Conservation (phyloP, 2,888 invertebrate genomes). For the Patella caerulea region DNA sequence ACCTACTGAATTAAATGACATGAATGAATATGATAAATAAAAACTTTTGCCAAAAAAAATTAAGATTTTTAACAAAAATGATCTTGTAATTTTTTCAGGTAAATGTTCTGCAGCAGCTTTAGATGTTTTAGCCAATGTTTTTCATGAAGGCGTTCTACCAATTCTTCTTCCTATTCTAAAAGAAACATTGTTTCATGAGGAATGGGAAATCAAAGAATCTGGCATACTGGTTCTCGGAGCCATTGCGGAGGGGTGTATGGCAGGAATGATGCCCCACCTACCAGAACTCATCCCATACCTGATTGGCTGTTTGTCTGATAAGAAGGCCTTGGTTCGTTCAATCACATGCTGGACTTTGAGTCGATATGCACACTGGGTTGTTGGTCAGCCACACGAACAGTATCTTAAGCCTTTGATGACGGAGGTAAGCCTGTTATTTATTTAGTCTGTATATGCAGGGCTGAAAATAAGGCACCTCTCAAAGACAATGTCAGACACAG, state of each 20-base stretch:
- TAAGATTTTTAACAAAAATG: too few species aligned
- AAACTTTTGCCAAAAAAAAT: too few species aligned
- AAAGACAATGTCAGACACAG: too few species aligned
- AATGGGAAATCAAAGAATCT: slow-evolving; percentile 97
- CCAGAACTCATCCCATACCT: slow-evolving; percentile 96
- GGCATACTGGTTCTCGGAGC: slow-evolving; percentile 95
- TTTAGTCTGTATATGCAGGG: background rate
- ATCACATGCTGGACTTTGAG: slow-evolving; percentile 99
- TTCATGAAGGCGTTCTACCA: slow-evolving; percentile 92
- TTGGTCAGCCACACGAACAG: slow-evolving; percentile 92
- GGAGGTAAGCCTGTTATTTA: slow-evolving; percentile 76
- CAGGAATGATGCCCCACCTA: slow-evolving; percentile 96
- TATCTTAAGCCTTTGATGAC: slow-evolving; percentile 96
- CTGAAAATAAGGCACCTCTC: too few species aligned
- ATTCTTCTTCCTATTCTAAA: slow-evolving; percentile 95
- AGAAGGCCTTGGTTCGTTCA: slow-evolving; percentile 95
- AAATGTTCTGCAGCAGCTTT: slow-evolving; percentile 99
- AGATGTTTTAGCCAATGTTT: slow-evolving; percentile 97
- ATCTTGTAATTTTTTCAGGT: slow-evolving; percentile 72
- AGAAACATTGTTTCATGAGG: slow-evolving; percentile 93
- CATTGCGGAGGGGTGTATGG: slow-evolving; percentile 89
- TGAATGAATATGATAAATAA: too few species aligned
- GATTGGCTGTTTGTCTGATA: slow-evolving; percentile 91
- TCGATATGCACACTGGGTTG: slow-evolving; percentile 98
- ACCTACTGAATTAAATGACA: too few species aligned